Base-by-base conservation (phyloP, 92 coral and sea anemone genomes). In the Blastomussa wellsi region DNA sequence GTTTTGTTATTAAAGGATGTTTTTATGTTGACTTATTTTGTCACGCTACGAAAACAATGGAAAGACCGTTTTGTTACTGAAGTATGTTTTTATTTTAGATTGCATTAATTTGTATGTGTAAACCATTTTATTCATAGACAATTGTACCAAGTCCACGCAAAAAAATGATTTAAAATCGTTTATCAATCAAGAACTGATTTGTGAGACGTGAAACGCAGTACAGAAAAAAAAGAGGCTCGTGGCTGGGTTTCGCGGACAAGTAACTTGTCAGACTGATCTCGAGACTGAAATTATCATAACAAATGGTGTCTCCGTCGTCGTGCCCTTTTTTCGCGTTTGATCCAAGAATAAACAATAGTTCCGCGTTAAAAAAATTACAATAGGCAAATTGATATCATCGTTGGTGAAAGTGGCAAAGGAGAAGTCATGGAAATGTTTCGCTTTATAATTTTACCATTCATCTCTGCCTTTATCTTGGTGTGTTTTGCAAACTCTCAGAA, bases 241-340 rank as follows among this genome's bases (percentile, higher is more conserved):
- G 64, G 64, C 64, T 57, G 28, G 7, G n/a, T 57, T 2, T 20
- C 29, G 28, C 10, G 22, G 7, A 20, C 8, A 57, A 57, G 28
- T 57, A 3, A 4, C 28, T 19, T 53, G 60, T 19, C n/a, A n/a
- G n/a, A n/a, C n/a, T n/a, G n/a, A n/a, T n/a, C n/a, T n/a, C n/a
- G n/a, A n/a, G n/a, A n/a, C n/a, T n/a, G 60, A 16, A 57, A 57
- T 57, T 57, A 57, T 57, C 64, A 57, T 22, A 57, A 57, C 64
- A 57, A 57, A 57, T 57, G 22, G 64, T 11, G 10, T 11, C 28
- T 20, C 20, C 64, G 2, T 20, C 28, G 64, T 57, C 62, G 22
- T 53, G 62, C 62, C 64, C 28, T 57, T 57, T 57, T 57, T 57
- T 57, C 64, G 64, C 64, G 64, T 57, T 57, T n/a, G 28, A 57